Percentiles rank a stretch among this genome's conserved stretches.
Conservation (phyloP, 2,888 invertebrate species). For the Agrotis ipsilon region DNA sequence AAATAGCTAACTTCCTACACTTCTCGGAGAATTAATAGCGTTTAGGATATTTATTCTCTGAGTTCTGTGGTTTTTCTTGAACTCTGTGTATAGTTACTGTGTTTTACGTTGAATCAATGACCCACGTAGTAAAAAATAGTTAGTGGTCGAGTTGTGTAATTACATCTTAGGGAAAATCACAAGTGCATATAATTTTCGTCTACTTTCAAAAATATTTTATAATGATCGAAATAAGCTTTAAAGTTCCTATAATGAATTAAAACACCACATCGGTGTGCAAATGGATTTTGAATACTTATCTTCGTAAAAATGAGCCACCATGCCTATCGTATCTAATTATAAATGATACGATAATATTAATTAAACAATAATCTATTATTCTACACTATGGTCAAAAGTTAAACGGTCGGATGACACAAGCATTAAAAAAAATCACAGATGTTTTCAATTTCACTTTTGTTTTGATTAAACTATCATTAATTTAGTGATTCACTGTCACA, state of each 20-base stretch:
- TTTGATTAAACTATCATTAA: neutral
- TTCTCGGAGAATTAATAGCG: constrained; percentile 42
- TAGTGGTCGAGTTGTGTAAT: neutral
- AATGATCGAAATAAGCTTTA: too few relatives aligned
- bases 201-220: too few relatives aligned
- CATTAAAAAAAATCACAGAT: neutral
- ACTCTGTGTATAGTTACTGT: neutral
- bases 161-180: neutral
- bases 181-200: too few relatives aligned
- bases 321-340: too few relatives aligned
- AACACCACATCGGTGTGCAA: too few relatives aligned
- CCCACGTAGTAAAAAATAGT: constrained; percentile 1
- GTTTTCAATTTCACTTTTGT: constrained; percentile 7
- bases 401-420: neutral
- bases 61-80: constrained; percentile 42
- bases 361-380: too few relatives aligned
- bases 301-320: too few relatives aligned
- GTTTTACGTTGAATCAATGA: constrained; percentile 24
- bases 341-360: too few relatives aligned
- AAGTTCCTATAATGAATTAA: too few relatives aligned
- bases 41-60: constrained; percentile 49
- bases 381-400: too few relatives aligned
- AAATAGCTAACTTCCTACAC: constrained; percentile 21
- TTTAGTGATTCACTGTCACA: constrained; percentile 8
- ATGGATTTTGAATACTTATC: too few relatives aligned